These are phyloP conservation scores for Microctonus brassicae DNA, from an alignment of 2,888 invertebrate species.

Conservation along the genomic window DNA sequence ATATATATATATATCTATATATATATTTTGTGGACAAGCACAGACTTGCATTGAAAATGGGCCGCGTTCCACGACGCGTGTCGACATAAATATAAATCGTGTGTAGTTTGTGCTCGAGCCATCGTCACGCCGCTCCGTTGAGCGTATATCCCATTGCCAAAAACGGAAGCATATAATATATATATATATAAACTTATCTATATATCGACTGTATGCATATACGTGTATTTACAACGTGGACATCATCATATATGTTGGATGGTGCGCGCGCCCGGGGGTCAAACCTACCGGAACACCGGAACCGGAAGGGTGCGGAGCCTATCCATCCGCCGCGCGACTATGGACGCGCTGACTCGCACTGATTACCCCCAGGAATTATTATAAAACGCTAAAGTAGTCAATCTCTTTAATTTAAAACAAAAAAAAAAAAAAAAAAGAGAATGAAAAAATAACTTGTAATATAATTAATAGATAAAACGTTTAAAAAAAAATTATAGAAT, in stretches of 20 bases:
- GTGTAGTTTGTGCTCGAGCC: conserved; percentile 28
- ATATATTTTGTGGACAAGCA: neutral
- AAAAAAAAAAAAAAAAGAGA: no score
- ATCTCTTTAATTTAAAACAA: neutral
- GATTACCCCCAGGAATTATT: conserved; percentile 56
- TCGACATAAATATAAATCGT: conserved; percentile 35
- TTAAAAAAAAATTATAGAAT: conserved; percentile 21
- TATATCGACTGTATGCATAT: no score
- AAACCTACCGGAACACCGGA: conserved; percentile 70
- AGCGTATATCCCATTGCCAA: conserved; percentile 66
- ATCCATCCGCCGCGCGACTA: conserved; percentile 51
- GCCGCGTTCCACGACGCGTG: conserved; percentile 25
- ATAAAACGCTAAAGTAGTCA: neutral
- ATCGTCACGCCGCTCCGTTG: conserved; percentile 55
- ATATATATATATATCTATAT: neutral
- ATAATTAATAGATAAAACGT: no score
- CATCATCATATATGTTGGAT: conserved; percentile 2
- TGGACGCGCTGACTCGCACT: conserved; percentile 63
- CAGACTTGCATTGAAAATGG: conserved; percentile 6
- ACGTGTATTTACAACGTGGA: neutral
- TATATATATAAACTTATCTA: neutral
- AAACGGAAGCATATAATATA: conserved; percentile 55
- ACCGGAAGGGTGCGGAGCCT: conserved; percentile 69
- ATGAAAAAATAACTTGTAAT: no score
- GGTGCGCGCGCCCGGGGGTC: conserved; percentile 48